Percentiles rank a stretch among this genome's conserved stretches.
Conservation (phyloP, 2,888 invertebrate genomes). For the Baccha elongata region DNA sequence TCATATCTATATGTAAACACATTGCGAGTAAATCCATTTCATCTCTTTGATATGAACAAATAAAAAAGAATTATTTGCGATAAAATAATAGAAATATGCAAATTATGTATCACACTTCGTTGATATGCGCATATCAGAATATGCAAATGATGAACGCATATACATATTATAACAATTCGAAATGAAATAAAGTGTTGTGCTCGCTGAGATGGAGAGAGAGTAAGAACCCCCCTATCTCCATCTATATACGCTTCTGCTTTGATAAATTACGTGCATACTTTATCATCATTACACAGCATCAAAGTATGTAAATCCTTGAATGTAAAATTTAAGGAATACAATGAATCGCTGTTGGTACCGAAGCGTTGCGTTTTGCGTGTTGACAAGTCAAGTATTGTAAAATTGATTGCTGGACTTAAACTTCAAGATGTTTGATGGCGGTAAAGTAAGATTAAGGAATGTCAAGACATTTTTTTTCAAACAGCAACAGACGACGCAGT, state of each 20-base stretch:
- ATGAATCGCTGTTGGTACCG: background rate
- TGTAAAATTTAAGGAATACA: constrained; percentile 25
- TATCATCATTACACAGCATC: constrained; percentile 39
- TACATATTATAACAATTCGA: constrained; percentile 29
- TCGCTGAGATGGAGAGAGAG: background rate
- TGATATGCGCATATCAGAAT: constrained; percentile 44
- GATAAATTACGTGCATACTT: constrained; percentile 35
- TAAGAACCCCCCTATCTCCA: background rate
- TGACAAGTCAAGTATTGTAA: constrained; percentile 21
- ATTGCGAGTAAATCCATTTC: constrained; percentile 37
- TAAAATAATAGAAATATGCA: constrained; percentile 37
- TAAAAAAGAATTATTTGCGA: constrained; percentile 18
- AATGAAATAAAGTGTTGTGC: constrained; percentile 41
- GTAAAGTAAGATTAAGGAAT: constrained; percentile 27
- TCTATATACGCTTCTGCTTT: background rate
- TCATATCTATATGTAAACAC: background rate
- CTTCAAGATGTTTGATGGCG: constrained; percentile 12
- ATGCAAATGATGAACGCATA: constrained; percentile 47
- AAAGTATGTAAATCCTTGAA: constrained; percentile 23
- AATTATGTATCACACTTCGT: constrained; percentile 25
- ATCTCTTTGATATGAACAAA: constrained; percentile 31
- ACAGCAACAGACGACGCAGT: background rate
- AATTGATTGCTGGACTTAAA: constrained; percentile 33
- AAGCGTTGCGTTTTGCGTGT: background rate
- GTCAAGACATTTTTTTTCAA: background rate